Base-by-base conservation (phyloP, 2,888 invertebrate genomes). In the Trichopria drosophilae region DNA sequence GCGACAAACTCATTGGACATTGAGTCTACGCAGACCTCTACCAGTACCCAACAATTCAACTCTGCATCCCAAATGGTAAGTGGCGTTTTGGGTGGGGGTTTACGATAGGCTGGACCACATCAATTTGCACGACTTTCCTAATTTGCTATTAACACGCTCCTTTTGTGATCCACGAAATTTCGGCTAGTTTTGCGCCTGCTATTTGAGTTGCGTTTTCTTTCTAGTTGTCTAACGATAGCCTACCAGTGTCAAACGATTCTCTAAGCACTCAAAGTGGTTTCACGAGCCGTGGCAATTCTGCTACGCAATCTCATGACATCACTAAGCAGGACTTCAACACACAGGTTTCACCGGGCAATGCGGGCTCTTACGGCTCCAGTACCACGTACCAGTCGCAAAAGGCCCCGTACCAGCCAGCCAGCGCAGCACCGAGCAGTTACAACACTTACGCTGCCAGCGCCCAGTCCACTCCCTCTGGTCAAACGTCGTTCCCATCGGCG, bases 401-500 rank as follows among this genome's bases (percentile, higher is more conserved):
- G 59, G 77, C 78, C 45, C 76, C 77, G 45, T 78, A 78, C 37
- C 77, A 79, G 51, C 63, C 76, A 50, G 71, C 78, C 1, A 75
- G 65, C 31, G 63, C 65, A 7, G 65, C 72, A 2, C 63, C 70
- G 20, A 71, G 61, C 46, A 68, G 65, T 40, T 75, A 70, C 53
- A 73, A 71, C 34, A 64, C 77, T 9, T 82, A 81, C 62, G 79
- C 81, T 3, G 79, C 69, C 23, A 78, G 78, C 53, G 78, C 78
- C 26, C 74, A 72, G 47, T 67, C 74, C 6, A 51, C 20, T 46
- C n/a, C n/a, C n/a, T n/a, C n/a, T n/a, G 77, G 79, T 49, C 81
- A 81, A 62, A 78, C 80, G 10, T 77, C 81, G 1, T 79, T 80
- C n/a, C 78, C 79, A 57, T 31, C 42, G 15, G 79, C 81, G 64